These are phyloP conservation scores for Netelia fuscicornis DNA, from an alignment of 2,888 invertebrate species.

Conservation along the genomic window DNA sequence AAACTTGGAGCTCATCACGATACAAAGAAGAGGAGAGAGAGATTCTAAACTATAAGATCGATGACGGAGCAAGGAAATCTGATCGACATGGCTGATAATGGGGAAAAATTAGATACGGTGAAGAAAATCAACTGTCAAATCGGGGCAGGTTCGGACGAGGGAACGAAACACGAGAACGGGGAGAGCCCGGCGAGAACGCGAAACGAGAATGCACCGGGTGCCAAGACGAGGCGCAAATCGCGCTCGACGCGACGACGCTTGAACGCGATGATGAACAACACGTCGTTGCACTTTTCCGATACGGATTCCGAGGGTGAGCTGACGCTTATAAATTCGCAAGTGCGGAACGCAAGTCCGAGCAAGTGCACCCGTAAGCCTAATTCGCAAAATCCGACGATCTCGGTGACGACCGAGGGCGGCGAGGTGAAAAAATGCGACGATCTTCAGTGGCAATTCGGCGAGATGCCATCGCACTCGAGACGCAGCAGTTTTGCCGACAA, in stretches of 20 bases:
- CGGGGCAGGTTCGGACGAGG: constrained; percentile 59
- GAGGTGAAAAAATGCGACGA: constrained; percentile 66
- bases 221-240: constrained; percentile 80
- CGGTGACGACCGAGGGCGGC: constrained; percentile 76
- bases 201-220: constrained; percentile 58
- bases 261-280: constrained; percentile 82
- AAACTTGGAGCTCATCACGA: neutral
- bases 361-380: constrained; percentile 37
- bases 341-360: constrained; percentile 59
- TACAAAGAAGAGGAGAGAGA: neutral
- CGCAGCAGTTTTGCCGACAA: constrained; percentile 78
- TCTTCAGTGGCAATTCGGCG: constrained; percentile 49
- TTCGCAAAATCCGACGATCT: constrained; percentile 76
- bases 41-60: neutral
- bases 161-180: constrained; percentile 35
- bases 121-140: constrained; percentile 71
- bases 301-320: constrained; percentile 83
- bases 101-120: constrained; percentile 62
- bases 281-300: constrained; percentile 83
- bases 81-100: constrained; percentile 28
- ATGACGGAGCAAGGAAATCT: constrained; percentile 44
- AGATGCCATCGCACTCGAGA: constrained; percentile 53
- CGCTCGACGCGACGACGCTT: constrained; percentile 80
- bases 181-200: constrained; percentile 43
- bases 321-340: constrained; percentile 70